Conservation (phyloP, 2,113 vertebrate species). For the Hemibagrus wyckioides region DNA sequence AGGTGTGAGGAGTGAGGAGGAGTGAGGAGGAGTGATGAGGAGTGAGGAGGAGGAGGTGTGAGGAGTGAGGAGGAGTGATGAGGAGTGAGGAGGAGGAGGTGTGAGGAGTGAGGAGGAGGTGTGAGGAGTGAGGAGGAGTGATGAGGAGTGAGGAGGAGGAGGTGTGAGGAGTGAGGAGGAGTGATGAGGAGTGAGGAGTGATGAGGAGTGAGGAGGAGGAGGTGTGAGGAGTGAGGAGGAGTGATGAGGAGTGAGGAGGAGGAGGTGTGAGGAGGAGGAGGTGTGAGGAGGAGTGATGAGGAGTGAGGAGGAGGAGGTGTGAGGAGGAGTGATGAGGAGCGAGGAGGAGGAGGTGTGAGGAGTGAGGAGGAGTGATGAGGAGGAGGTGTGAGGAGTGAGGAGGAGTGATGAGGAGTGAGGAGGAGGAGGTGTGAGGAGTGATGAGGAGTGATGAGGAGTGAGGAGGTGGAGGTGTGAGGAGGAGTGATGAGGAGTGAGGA, state of each 20-base stretch:
- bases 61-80: conserved; percentile 18
- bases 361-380: too few relatives aligned
- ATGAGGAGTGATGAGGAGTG: background rate
- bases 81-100: background rate
- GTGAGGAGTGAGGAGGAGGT: background rate
- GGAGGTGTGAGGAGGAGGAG: background rate
- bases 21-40: background rate
- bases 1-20: conserved; percentile 31
- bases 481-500: background rate
- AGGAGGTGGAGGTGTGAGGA: conserved; percentile 6
- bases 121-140: conserved; percentile 14
- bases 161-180: conserved; percentile 29
- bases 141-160: background rate
- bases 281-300: background rate
- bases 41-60: background rate
- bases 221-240: conserved; percentile 29
- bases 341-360: background rate
- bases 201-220: background rate
- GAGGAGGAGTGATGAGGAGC: too few relatives aligned
- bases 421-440: background rate
- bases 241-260: background rate
- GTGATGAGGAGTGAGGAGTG: too few relatives aligned
- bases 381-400: conserved; percentile 18
- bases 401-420: background rate
- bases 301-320: too few relatives aligned